phyloP scores from a whole-genome alignment of 2,113 vertebrate species.

The Atractosteus spatula region DNA sequence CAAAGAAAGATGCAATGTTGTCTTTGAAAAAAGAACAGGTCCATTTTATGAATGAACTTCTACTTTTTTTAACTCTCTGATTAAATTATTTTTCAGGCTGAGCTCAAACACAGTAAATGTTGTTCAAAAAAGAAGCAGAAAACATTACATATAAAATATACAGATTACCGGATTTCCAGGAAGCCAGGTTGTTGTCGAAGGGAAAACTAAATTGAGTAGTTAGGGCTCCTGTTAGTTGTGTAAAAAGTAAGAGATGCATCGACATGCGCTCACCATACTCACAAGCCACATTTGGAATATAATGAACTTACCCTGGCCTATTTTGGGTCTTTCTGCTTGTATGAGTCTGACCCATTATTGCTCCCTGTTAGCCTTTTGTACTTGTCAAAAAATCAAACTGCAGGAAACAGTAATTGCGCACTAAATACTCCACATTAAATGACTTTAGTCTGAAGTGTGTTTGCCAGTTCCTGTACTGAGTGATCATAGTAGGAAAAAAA shows the following conservation, averaged over 20 bases:
- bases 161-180: too few relatives aligned
- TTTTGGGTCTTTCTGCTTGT: constrained; percentile 17
- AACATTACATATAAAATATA: too few relatives aligned
- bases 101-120: too few relatives aligned
- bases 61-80: too few relatives aligned
- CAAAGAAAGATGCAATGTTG: too few relatives aligned
- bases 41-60: too few relatives aligned
- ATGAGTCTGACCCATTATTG: constrained; percentile 20
- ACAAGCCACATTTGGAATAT: constrained; percentile 7
- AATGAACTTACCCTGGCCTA: constrained; percentile 18
- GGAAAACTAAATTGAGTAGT: too few relatives aligned
- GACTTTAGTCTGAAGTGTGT: not conserved
- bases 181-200: too few relatives aligned
- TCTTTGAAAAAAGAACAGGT: too few relatives aligned
- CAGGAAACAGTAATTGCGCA: constrained; percentile 20
- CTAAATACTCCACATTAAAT: constrained; percentile 14
- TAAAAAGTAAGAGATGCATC: constrained; percentile 10
- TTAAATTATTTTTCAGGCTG: too few relatives aligned
- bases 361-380: constrained; percentile 29
- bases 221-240: too few relatives aligned
- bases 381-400: constrained; percentile 19
- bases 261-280: not conserved
- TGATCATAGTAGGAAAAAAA: not conserved
- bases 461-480: not conserved
- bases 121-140: too few relatives aligned